Base-by-base conservation (phyloP, 2,888 invertebrate genomes). In the Eueremaeus valkanovi region DNA sequence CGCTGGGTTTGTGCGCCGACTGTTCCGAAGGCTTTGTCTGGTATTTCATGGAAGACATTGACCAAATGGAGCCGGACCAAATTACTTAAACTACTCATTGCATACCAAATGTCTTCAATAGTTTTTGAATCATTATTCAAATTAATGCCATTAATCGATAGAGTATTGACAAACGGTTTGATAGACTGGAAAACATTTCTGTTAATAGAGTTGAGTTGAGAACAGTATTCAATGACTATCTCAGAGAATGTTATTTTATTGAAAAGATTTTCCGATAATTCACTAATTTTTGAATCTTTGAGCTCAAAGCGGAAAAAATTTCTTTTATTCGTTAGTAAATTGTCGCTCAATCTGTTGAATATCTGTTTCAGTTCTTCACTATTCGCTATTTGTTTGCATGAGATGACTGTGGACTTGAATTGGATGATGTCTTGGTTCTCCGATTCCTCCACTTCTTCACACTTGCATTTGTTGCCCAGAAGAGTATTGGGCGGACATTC, bases 11-110 rank as follows among this genome's bases (percentile, higher is more conserved):
- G 33, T 2, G 36, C 8, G 3, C 9, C 63, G 3, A n/a, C 5
- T 33, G n/a, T 33, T 33, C 33, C 33, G 36, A 63, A 63, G 8
- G 63, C 63, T 31, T 33, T 63, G 33, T 33, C 31, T 1, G 63
- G 63, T 63, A 63, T 63, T 31, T 63, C 33, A 33, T 33, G 11
- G n/a, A 63, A 63, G 11, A 63, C 63, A 33, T 63, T 63, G n/a
- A 63, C 63, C 33, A 63, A 63, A n/a, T 63, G n/a, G 1, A 63
- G 1, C 5, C 9, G 3, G 1, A 63, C 63, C 11, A 63, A 33
- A 33, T 63, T 63, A 31, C 3, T 31, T 6, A 63, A 31, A 36
- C 33, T 3, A 33, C 63, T 63, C 1, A 63, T 33, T 18, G 63
- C 63, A 63, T 63, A 36, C 63, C 63, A 63, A 31, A 63, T 13